phyloP scores from a whole-genome alignment of 2,797 vertebrate genomes.

The Typhlichthys eigenmanni region DNA sequence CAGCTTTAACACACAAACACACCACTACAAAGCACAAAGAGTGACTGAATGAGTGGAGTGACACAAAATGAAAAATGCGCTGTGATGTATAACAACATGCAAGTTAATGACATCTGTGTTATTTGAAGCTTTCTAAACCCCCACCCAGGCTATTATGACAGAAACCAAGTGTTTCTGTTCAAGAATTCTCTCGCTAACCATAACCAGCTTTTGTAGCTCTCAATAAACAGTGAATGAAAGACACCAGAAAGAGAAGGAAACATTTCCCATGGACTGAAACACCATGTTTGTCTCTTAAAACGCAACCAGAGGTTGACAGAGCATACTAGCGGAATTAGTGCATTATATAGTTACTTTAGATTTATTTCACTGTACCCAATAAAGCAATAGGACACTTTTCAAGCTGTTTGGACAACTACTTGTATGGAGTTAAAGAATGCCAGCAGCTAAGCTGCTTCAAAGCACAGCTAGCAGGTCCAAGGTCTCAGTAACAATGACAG shows the following conservation, averaged over 20 bases:
- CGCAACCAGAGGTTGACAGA: conserved; percentile 37
- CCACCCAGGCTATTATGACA: conserved; percentile 32
- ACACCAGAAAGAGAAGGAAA: conserved; percentile 32
- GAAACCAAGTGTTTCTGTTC: conserved; percentile 29
- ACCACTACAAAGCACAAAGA: not conserved
- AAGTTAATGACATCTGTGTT: conserved; percentile 18
- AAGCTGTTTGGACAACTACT: conserved; percentile 15
- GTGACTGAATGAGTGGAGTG: not conserved
- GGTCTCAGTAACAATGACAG: conserved; percentile 28
- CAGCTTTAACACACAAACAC: conserved; percentile 22
- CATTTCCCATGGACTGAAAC: conserved; percentile 53
- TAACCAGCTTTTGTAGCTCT: conserved; percentile 52
- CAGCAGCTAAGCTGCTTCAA: conserved; percentile 30
- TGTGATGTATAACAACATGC: conserved; percentile 9
- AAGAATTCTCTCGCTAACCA: conserved; percentile 42
- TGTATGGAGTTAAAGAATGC: conserved; percentile 11
- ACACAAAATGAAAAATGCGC: conserved; percentile 4
- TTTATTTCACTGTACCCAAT: conserved; percentile 39
- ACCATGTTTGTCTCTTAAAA: conserved; percentile 45
- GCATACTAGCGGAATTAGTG: conserved; percentile 29
- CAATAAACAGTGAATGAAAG: conserved; percentile 48
- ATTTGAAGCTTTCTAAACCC: conserved; percentile 19
- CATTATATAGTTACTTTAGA: conserved; percentile 28
- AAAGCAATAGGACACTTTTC: conserved; percentile 44
- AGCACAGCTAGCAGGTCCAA: conserved; percentile 20